Percentiles rank a stretch among this genome's conserved stretches.
Evolutionary conservation across 2,113 vertebrate genomes (phyloP).

Genomic region (Pyrgilauda ruficollis): DNA sequence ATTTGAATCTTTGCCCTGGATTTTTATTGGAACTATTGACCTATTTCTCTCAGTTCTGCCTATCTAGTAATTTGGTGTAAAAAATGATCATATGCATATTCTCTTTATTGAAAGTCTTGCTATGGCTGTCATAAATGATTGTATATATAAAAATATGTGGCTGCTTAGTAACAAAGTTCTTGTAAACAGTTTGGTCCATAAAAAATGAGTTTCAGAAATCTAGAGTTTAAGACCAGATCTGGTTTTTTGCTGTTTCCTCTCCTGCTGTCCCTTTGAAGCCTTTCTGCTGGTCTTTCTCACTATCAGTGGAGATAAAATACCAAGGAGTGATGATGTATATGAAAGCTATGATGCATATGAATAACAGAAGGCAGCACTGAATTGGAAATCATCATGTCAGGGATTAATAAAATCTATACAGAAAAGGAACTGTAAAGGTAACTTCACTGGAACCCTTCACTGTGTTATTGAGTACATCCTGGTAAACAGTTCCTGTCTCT

Average conservation of each 20-base stretch:
- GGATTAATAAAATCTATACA: not conserved
- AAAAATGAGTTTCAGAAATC: not conserved
- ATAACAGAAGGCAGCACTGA: not conserved
- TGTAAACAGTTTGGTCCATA: not conserved
- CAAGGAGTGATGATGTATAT: not conserved
- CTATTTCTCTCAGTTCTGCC: not conserved
- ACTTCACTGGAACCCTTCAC: not conserved
- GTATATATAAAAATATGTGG: not conserved
- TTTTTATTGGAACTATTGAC: not conserved
- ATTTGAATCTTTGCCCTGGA: not conserved
- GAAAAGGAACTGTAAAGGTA: not conserved
- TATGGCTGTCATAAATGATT: not conserved
- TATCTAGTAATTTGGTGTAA: not conserved
- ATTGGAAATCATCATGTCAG: not conserved
- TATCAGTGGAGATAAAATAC: not conserved
- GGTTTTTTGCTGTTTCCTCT: not conserved
- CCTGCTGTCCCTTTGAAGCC: not conserved
- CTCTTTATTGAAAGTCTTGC: not conserved
- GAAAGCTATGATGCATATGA: not conserved
- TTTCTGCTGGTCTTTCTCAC: not conserved
- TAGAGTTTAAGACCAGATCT: not conserved
- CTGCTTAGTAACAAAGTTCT: not conserved
- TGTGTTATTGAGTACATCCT: not conserved
- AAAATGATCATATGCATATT: not conserved
- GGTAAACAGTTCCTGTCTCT: not conserved